These are phyloP conservation scores for Drosophila ustulata DNA, from an alignment of 2,888 invertebrate species.

Conservation along the genomic window DNA sequence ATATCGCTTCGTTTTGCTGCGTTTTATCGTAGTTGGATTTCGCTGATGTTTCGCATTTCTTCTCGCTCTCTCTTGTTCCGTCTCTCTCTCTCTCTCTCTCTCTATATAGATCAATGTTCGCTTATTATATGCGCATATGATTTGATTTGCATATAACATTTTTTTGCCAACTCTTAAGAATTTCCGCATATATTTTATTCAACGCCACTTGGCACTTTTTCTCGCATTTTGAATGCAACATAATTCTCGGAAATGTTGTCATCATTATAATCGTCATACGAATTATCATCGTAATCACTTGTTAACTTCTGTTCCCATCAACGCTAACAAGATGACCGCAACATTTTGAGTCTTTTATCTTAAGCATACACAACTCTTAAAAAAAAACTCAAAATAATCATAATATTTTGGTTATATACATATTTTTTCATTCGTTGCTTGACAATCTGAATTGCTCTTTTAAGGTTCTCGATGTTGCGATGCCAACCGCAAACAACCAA, in stretches of 20 bases:
- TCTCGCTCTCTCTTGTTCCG: slow-evolving; percentile 4
- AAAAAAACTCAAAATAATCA: slow-evolving; percentile 31
- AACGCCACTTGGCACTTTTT: slow-evolving; percentile 19
- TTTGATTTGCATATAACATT: slow-evolving; percentile 35
- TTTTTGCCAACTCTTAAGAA: slow-evolving; percentile 33
- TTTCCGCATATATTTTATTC: slow-evolving; percentile 17
- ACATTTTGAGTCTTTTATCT: slow-evolving; percentile 42
- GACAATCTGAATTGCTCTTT: slow-evolving; percentile 7
- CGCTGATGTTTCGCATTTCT: slow-evolving; percentile 72
- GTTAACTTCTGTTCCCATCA: slow-evolving; percentile 47
- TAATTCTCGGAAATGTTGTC: slow-evolving; percentile 44
- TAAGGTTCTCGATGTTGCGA: slow-evolving; percentile 12
- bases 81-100: not conserved
- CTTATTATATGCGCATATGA: slow-evolving; percentile 26
- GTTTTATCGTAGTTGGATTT: slow-evolving; percentile 52
- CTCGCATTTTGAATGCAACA: slow-evolving; percentile 28
- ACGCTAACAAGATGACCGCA: slow-evolving; percentile 71
- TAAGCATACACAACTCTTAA: slow-evolving; percentile 5
- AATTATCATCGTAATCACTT: slow-evolving; percentile 29
- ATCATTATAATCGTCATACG: not conserved
- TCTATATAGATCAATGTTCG: slow-evolving; percentile 60
- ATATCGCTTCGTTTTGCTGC: slow-evolving; percentile 14
- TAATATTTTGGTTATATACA: slow-evolving; percentile 22
- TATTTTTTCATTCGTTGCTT: not conserved
- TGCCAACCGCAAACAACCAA: slow-evolving; percentile 39